Evolutionary conservation across 2,113 vertebrate species (phyloP), one percentile per base, ranked within the genome.

Genomic region (Ploceus nigricollis): DNA sequence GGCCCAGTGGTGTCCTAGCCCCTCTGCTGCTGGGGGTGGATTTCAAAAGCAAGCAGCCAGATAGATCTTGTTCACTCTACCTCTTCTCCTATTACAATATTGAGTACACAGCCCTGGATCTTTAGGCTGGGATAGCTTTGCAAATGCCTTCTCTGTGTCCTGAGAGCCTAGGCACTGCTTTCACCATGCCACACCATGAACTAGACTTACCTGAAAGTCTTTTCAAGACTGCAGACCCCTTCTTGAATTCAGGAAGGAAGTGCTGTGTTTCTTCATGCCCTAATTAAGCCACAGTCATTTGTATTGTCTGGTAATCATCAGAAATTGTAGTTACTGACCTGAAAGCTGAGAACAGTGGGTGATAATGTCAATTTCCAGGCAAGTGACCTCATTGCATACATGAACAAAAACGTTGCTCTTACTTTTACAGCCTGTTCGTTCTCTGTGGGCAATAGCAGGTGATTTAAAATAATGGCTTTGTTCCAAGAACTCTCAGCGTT

Each of bases 401-500:
- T 48, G 73, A 91, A 64, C 47, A 81, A 82, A 60, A 65, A 77
- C n/a, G 33, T 69, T 28, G 4, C 8, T 44, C 39, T 66, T 45
- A 48, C 23, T 91, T 91, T 77, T 87, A 90, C 35, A 91, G 60
- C 15, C 39, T 73, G 23, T 89, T 90, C 10, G 4, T 60, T 76
- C 70, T 24, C 17, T 64, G 42, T 25, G 23, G 23, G 31, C 78
- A 45, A 37, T 6, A 93, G 42, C 39, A 77, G 24, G 33, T 57
- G 71, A 72, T 86, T 88, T 86, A 73, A 94, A 88, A 77, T 70
- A 95, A 94, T 58, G 89, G 68, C 71, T 70, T 21, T 66, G 58
- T 83, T 86, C 37, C 69, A 81, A 77, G 25, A 27, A 63, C 39
- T 45, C 40, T 72, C 11, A 4, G 27, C 87, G 45, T 88, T 92